A percentile compares a stretch with the other conserved stretches of the same genome.
Conservation (phyloP, 2,797 vertebrate genomes). For the Tokudaia tokunoshimensis region DNA sequence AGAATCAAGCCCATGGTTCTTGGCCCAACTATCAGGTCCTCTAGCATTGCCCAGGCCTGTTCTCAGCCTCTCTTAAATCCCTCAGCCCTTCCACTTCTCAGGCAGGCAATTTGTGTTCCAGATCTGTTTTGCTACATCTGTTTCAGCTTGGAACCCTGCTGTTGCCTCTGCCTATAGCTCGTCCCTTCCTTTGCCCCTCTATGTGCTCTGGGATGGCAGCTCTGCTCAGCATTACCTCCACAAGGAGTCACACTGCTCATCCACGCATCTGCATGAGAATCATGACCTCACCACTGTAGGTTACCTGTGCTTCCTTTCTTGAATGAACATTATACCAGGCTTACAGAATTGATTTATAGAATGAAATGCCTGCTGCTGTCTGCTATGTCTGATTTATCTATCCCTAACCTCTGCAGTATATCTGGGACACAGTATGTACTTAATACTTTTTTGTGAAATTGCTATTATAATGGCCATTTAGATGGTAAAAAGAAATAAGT, state of each 20-base stretch:
- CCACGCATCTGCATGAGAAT: not conserved
- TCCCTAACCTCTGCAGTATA: not conserved
- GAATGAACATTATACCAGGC: not conserved
- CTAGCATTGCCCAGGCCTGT: fast-evolving
- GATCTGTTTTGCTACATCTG: too few relatives aligned
- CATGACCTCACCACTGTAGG: not conserved
- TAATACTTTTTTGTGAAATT: not conserved
- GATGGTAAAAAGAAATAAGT: not conserved
- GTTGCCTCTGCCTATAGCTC: not conserved
- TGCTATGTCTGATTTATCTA: not conserved
- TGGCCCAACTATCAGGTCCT: not conserved
- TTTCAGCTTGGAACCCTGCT: not conserved
- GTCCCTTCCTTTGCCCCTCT: not conserved
- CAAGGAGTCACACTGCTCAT: not conserved
- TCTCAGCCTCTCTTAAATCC: not conserved
- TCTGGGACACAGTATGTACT: not conserved
- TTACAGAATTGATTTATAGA: not conserved
- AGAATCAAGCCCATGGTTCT: not conserved
- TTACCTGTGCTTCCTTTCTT: not conserved
- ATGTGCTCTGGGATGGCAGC: not conserved
- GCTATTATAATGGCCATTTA: not conserved
- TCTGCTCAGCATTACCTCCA: not conserved
- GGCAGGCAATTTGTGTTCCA: not conserved
- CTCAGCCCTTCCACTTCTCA: not conserved
- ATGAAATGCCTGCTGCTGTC: not conserved